phyloP scores from a whole-genome alignment of 2,797 vertebrate genomes.

The Enteromius afrohamiltoni region DNA sequence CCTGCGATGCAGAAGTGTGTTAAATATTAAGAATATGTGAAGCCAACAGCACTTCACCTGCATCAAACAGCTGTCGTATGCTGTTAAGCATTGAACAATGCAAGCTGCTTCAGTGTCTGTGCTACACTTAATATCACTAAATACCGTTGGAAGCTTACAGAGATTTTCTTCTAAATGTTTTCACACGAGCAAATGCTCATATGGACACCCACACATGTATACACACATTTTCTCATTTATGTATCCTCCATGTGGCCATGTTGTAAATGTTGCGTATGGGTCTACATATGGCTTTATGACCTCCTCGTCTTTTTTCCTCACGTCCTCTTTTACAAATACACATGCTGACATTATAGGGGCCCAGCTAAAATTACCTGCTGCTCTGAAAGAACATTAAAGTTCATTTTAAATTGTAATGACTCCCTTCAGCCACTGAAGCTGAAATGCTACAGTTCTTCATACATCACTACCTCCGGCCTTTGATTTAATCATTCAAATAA shows the following conservation, averaged over 20 bases:
- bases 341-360: constrained; percentile 32
- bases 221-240: constrained; percentile 19
- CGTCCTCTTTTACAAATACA: constrained; percentile 44
- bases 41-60: constrained; percentile 69
- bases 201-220: constrained; percentile 33
- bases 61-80: constrained; percentile 71
- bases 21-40: constrained; percentile 75
- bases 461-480: constrained; percentile 65
- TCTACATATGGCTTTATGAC: constrained; percentile 17
- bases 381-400: constrained; percentile 77
- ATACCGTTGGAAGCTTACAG: constrained; percentile 66
- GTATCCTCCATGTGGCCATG: neutral
- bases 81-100: constrained; percentile 78
- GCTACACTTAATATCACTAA: constrained; percentile 72
- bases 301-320: constrained; percentile 6
- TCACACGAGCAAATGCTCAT: constrained; percentile 45
- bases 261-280: neutral
- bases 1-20: constrained; percentile 55
- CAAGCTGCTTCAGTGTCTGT: constrained; percentile 74
- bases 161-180: neutral
- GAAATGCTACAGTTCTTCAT: constrained; percentile 69
- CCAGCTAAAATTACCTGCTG: constrained; percentile 72
- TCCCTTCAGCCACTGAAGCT: constrained; percentile 80
- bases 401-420: constrained; percentile 80
- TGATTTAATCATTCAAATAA: constrained; percentile 71